Conservation (phyloP, 2,113 vertebrate genomes). For the Passer domesticus region DNA sequence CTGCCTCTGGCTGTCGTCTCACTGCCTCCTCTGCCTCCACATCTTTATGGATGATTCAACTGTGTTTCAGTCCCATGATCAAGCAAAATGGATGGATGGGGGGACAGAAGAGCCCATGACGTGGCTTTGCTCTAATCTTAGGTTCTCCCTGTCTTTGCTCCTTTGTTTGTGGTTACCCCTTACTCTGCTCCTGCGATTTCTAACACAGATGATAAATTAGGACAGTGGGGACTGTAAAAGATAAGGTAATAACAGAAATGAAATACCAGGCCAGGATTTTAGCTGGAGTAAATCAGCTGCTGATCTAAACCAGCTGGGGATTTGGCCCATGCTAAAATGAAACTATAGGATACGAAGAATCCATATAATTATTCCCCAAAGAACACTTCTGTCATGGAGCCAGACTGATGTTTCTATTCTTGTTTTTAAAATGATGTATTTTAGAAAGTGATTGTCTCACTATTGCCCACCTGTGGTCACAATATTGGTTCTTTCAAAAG, state of each 20-base stretch:
- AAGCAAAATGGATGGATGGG: neutral
- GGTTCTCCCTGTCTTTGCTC: slow-evolving; percentile 5
- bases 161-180: slow-evolving; percentile 30
- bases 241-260: slow-evolving; percentile 68
- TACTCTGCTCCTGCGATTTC: neutral
- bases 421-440: slow-evolving; percentile 64
- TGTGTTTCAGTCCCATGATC: neutral
- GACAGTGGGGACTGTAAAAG: slow-evolving; percentile 56
- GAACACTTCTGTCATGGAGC: slow-evolving; percentile 57
- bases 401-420: slow-evolving; percentile 67
- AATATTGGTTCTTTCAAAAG: slow-evolving; percentile 45
- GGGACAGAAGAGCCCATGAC: neutral
- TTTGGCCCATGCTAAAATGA: slow-evolving; percentile 65
- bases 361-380: slow-evolving; percentile 61
- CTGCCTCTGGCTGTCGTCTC: neutral
- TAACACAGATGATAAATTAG: slow-evolving; percentile 47
- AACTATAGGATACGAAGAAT: slow-evolving; percentile 59
- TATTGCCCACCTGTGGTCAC: slow-evolving; percentile 62
- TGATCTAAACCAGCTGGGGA: slow-evolving; percentile 65
- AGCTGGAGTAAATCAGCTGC: slow-evolving; percentile 65
- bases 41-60: neutral
- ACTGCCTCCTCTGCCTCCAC: neutral
- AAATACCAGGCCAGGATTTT: slow-evolving; percentile 61
- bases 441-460: slow-evolving; percentile 61
- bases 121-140: neutral